Conservation (phyloP, 2,888 invertebrate genomes). For the Empis livida region DNA sequence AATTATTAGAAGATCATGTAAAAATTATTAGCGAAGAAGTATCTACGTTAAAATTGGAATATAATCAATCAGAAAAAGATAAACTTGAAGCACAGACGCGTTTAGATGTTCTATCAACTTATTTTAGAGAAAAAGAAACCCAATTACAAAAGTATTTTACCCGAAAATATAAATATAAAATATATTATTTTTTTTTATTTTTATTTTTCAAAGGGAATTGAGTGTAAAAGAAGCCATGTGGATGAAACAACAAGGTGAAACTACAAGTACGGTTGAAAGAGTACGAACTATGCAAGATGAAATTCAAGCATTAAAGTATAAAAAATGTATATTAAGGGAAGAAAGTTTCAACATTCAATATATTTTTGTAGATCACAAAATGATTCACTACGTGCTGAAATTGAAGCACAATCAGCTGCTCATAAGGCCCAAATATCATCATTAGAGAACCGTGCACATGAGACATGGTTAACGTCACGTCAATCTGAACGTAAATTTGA, state of each 20-base stretch:
- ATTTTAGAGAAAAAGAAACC: constrained; percentile 81
- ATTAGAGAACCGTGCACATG: constrained; percentile 72
- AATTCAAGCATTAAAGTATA: constrained; percentile 65
- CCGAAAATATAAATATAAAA: background rate
- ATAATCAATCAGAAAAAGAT: constrained; percentile 52
- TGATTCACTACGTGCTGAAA: constrained; percentile 60
- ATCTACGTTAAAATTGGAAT: constrained; percentile 41
- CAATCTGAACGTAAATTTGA: constrained; percentile 72
- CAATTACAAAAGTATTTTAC: constrained; percentile 68
- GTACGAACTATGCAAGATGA: constrained; percentile 66
- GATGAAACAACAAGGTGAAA: constrained; percentile 70
- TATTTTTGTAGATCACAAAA: constrained; percentile 39
- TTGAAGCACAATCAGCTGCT: constrained; percentile 68
- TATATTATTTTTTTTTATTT: constrained; percentile 2
- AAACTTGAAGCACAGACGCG: constrained; percentile 67
- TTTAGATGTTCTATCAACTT: constrained; percentile 72
- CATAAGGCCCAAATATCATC: constrained; percentile 57
- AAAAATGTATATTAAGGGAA: constrained; percentile 5
- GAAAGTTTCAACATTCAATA: no score
- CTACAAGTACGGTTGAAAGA: constrained; percentile 64
- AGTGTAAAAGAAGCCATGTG: constrained; percentile 61
- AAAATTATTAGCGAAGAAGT: constrained; percentile 39
- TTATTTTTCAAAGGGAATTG: constrained; percentile 48
- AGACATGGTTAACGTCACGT: constrained; percentile 72
- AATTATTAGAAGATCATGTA: constrained; percentile 35